Conservation (phyloP, 2,797 vertebrate species). For the Microtus agrestis region DNA sequence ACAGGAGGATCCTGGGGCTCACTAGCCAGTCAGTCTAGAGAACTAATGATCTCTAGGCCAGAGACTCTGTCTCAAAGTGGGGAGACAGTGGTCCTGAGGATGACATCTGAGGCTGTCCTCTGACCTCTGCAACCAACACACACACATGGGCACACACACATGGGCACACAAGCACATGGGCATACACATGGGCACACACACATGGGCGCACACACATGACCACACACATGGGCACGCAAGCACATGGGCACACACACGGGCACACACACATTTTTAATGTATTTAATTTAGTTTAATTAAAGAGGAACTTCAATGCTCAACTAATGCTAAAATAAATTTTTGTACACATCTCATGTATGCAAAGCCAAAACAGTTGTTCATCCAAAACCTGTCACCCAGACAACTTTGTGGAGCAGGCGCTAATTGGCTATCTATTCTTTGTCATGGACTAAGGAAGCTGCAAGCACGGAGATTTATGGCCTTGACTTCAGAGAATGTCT, state of each 20-base stretch:
- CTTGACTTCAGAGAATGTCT: conserved; percentile 3
- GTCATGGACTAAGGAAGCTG: neutral
- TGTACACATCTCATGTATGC: neutral
- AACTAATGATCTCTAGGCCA: neutral
- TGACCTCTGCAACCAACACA: neutral
- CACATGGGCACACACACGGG: neutral
- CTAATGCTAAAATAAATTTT: neutral
- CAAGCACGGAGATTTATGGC: neutral
- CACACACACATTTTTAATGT: neutral
- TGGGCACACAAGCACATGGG: too few species aligned
- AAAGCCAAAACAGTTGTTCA: neutral
- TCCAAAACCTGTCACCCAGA: neutral
- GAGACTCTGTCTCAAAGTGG: neutral
- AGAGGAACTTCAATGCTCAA: neutral
- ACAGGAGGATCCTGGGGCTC: neutral
- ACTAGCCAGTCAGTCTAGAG: neutral
- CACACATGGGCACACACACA: too few species aligned
- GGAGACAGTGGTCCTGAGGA: neutral
- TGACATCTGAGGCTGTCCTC: neutral
- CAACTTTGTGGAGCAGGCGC: neutral
- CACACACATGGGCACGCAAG: neutral
- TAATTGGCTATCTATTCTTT: neutral
- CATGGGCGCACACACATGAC: neutral
- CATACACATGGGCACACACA: neutral
- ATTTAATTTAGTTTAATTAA: neutral